phyloP scores from a whole-genome alignment of 2,797 vertebrate genomes.

The Poeciliopsis turneri region DNA sequence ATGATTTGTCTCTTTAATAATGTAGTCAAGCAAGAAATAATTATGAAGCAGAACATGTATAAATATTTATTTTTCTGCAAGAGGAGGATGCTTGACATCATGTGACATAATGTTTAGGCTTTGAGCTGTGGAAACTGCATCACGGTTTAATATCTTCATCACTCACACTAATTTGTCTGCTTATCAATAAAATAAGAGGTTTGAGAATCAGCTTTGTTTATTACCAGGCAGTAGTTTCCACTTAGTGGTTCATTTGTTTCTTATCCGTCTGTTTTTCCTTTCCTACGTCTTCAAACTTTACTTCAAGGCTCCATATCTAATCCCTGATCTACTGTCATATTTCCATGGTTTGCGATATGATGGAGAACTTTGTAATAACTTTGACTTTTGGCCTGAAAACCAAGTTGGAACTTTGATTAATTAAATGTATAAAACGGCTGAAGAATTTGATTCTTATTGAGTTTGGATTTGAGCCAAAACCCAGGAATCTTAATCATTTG shows the following conservation, averaged over 20 bases:
- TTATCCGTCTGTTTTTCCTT: not conserved
- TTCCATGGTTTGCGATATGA: not conserved
- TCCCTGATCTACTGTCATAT: not conserved
- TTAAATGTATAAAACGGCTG: not conserved
- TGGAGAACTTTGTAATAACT: not conserved
- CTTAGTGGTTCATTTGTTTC: not conserved
- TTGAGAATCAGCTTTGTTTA: not conserved
- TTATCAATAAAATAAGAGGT: not conserved
- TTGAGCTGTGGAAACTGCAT: not conserved
- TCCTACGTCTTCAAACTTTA: not conserved
- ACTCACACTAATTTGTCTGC: not conserved
- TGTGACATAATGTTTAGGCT: not conserved
- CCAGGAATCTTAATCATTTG: not conserved
- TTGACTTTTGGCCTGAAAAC: not conserved
- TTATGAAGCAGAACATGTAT: not conserved
- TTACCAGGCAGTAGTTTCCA: not conserved
- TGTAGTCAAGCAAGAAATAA: not conserved
- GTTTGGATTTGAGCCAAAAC: not conserved
- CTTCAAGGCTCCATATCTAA: not conserved
- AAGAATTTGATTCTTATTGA: not conserved
- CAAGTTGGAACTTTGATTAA: not conserved
- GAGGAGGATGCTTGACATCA: not conserved
- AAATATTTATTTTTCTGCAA: not conserved
- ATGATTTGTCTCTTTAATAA: not conserved
- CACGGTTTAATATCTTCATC: not conserved